phyloP scores from a whole-genome alignment of 1,140 invertebrate genomes.

The Hyles euphorbiae region DNA sequence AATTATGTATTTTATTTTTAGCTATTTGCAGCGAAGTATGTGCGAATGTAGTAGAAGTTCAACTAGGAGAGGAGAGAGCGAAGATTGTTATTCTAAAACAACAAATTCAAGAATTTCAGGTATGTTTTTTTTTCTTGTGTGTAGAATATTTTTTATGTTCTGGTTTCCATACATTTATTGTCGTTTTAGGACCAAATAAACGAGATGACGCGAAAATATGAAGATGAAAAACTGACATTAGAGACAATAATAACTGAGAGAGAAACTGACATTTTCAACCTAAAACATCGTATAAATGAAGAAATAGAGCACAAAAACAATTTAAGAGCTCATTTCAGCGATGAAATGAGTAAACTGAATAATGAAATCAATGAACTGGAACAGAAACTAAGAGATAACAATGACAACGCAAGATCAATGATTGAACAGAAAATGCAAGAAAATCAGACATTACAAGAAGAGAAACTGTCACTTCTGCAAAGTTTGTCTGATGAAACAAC shows the following conservation, averaged over 20 bases:
- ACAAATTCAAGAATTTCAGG: conserved; percentile 57
- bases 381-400: conserved; percentile 43
- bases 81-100: conserved; percentile 48
- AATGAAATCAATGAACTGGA: conserved; percentile 56
- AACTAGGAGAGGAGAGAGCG: conserved; percentile 56
- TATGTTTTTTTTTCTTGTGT: conserved; percentile 11
- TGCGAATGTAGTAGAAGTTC: conserved; percentile 60
- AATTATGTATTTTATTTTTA: conserved; percentile 24
- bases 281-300: conserved; percentile 55
- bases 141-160: conserved; percentile 1
- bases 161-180: not conserved
- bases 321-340: conserved; percentile 35
- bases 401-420: conserved; percentile 37
- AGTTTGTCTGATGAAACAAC: conserved; percentile 48
- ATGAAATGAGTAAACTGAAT: conserved; percentile 48
- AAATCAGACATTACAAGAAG: conserved; percentile 56
- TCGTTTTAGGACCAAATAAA: conserved; percentile 40
- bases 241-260: conserved; percentile 36
- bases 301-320: conserved; percentile 52
- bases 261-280: conserved; percentile 41
- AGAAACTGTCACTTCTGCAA: conserved; percentile 51
- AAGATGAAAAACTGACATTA: conserved; percentile 35
- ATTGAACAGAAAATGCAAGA: conserved; percentile 54
- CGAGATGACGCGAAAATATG: conserved; percentile 36
- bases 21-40: conserved; percentile 60